Conservation (phyloP, 2,113 vertebrate species). For the Motacilla tschutschensis region DNA sequence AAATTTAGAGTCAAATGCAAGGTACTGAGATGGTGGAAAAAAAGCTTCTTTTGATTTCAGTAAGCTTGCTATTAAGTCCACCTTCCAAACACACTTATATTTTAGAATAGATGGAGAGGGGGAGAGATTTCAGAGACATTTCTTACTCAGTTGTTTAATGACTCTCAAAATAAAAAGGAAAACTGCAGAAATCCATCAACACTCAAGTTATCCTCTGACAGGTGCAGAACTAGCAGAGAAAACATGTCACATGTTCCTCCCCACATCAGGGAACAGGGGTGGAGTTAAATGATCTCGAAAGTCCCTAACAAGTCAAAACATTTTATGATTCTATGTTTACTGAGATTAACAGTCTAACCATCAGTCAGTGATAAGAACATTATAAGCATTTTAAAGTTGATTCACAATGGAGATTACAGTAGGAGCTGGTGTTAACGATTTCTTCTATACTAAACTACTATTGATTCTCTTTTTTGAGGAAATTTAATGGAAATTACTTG, state of each 20-base stretch:
- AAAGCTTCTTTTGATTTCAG: background rate
- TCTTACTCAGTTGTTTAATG: background rate
- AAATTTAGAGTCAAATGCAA: background rate
- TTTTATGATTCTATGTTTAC: background rate
- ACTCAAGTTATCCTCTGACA: background rate
- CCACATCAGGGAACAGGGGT: rapidly evolving
- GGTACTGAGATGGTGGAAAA: background rate
- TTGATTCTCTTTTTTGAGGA: background rate
- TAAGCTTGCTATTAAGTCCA: background rate
- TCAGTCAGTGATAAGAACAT: background rate
- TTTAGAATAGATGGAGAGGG: background rate
- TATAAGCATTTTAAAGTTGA: background rate
- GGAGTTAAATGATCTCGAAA: background rate
- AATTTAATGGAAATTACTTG: background rate
- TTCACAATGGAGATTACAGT: background rate
- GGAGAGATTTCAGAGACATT: rapidly evolving
- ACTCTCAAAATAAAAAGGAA: background rate
- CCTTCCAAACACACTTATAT: background rate
- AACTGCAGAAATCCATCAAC: background rate
- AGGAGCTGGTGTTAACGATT: background rate
- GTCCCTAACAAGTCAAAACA: background rate
- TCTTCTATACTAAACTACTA: background rate
- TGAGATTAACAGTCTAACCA: background rate
- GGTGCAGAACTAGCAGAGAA: background rate
- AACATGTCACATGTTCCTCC: background rate